Percentiles rank a stretch among this genome's conserved stretches.
These are phyloP conservation scores for Scotopteryx bipunctaria DNA, from an alignment of 2,888 invertebrate species.

Conservation along the genomic window DNA sequence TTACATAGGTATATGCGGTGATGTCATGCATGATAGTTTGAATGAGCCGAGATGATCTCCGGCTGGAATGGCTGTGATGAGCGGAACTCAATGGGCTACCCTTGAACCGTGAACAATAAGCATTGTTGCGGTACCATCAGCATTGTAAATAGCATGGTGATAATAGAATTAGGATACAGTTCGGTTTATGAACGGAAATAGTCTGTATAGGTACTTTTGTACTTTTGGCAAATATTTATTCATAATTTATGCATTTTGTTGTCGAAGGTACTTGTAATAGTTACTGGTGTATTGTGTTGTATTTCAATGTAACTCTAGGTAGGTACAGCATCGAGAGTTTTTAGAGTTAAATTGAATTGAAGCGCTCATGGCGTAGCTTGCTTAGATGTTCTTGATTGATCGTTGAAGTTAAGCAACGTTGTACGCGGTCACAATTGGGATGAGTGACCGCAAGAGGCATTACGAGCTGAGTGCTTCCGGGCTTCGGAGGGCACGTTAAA, in stretches of 20 bases:
- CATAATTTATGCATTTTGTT: background rate
- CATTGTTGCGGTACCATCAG: constrained; percentile 22
- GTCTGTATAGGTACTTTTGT: constrained; percentile 2
- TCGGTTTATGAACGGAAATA: constrained; percentile 6
- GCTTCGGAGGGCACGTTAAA: too few relatives aligned
- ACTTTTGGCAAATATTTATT: constrained; percentile 5
- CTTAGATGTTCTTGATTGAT: too few relatives aligned
- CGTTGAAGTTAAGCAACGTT: too few relatives aligned
- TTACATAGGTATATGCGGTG: constrained; percentile 5
- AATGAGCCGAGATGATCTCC: constrained; percentile 12
- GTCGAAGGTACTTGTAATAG: too few relatives aligned
- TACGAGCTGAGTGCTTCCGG: too few relatives aligned
- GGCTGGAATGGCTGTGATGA: background rate
- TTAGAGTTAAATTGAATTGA: too few relatives aligned
- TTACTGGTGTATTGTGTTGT: too few relatives aligned
- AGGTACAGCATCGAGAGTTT: too few relatives aligned
- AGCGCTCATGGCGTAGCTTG: too few relatives aligned
- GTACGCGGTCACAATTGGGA: too few relatives aligned
- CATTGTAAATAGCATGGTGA: constrained; percentile 18
- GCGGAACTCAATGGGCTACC: constrained; percentile 10
- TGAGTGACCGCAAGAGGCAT: too few relatives aligned
- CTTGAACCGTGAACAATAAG: constrained; percentile 27
- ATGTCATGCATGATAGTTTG: constrained; percentile 12
- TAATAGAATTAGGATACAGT: constrained; percentile 16
- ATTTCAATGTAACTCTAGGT: too few relatives aligned